phyloP scores from a whole-genome alignment of 2,888 invertebrate genomes.

The Drosophila ochracea region DNA sequence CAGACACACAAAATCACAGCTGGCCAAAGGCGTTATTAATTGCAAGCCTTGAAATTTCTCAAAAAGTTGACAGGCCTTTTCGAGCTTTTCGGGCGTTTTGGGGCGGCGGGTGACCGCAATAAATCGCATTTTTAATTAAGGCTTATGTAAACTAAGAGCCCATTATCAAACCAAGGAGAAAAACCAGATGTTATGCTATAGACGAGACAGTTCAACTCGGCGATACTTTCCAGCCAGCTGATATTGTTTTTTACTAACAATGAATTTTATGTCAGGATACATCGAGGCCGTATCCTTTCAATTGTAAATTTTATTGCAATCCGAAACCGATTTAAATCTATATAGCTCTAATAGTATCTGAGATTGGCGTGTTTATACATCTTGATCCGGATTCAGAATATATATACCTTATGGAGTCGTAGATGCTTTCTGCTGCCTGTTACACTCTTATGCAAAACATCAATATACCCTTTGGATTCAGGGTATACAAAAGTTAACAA shows the following conservation, averaged over 20 bases:
- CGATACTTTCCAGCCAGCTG: neutral
- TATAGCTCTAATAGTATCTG: neutral
- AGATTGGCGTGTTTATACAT: neutral
- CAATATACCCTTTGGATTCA: neutral
- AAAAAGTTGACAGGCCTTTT: constrained; percentile 34
- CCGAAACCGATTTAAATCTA: neutral
- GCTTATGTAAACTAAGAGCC: constrained; percentile 39
- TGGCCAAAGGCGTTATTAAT: constrained; percentile 52
- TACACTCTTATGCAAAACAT: neutral
- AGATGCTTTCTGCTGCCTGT: neutral
- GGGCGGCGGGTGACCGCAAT: constrained; percentile 3
- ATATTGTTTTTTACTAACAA: neutral
- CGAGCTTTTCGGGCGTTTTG: neutral
- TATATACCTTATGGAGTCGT: neutral
- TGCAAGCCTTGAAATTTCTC: constrained; percentile 62
- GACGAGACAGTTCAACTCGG: neutral
- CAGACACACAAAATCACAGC: neutral
- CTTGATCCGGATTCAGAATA: neutral
- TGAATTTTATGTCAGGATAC: neutral
- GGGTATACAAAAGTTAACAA: constrained; percentile 6
- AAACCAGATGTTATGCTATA: neutral
- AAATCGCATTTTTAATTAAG: constrained; percentile 62
- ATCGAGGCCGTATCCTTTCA: neutral
- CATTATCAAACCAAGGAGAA: constrained; percentile 1
- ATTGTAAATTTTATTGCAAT: neutral